Percentiles rank a stretch among this genome's conserved stretches.
Conservation (phyloP, 2,888 invertebrate species). For the Augiades crinisus region DNA sequence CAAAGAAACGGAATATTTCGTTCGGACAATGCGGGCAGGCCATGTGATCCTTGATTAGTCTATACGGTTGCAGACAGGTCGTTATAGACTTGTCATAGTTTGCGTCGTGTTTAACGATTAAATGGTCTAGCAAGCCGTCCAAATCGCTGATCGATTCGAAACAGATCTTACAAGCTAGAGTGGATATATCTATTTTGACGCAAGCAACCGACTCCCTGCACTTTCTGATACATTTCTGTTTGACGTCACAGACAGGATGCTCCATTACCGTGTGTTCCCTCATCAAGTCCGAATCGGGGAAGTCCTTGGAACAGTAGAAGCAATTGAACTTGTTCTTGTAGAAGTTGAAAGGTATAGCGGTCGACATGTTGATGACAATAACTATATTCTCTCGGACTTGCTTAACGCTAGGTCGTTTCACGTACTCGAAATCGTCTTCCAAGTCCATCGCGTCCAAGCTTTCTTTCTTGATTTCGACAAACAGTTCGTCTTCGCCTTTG, state of each 20-base stretch:
- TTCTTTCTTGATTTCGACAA: constrained; percentile 57
- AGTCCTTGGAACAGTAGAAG: constrained; percentile 73
- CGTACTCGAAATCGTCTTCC: constrained; percentile 55
- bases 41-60: constrained; percentile 66
- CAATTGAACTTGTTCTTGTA: constrained; percentile 74
- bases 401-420: constrained; percentile 63
- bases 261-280: constrained; percentile 63
- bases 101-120: constrained; percentile 62
- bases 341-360: constrained; percentile 72
- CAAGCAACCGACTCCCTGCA: constrained; percentile 70
- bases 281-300: constrained; percentile 65
- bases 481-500: constrained; percentile 50
- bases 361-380: constrained; percentile 70
- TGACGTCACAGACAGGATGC: constrained; percentile 64
- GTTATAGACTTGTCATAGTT: constrained; percentile 69
- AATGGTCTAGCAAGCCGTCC: constrained; percentile 61
- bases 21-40: constrained; percentile 63
- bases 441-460: constrained; percentile 55
- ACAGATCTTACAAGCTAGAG: constrained; percentile 66
- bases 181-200: constrained; percentile 69
- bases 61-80: constrained; percentile 67
- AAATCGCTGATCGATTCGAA: constrained; percentile 60
- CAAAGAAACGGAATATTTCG: constrained; percentile 68
- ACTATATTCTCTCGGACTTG: constrained; percentile 69
- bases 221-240: constrained; percentile 66